phyloP scores from a whole-genome alignment of 2,113 vertebrate species.

The Gopherus evgoodei region DNA sequence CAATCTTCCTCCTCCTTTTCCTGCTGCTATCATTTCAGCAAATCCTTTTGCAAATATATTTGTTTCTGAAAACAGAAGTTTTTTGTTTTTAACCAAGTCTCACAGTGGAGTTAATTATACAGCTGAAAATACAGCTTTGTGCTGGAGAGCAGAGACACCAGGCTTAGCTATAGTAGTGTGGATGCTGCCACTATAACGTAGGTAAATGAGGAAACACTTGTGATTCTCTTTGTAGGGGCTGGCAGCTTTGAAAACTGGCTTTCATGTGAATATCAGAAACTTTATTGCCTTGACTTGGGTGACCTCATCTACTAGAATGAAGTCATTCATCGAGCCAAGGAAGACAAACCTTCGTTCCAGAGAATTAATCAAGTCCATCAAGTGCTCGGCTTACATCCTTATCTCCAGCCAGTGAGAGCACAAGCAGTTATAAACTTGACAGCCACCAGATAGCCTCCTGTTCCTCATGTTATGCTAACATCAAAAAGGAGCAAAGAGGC shows the following conservation, averaged over 20 bases:
- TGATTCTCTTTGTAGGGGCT: slow-evolving; percentile 71
- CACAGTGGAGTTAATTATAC: neutral
- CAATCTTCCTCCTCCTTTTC: slow-evolving; percentile 25
- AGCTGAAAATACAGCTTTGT: neutral
- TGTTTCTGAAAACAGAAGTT: neutral
- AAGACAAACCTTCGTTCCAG: slow-evolving; percentile 91
- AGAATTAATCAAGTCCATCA: slow-evolving; percentile 93
- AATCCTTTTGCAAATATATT: slow-evolving; percentile 43
- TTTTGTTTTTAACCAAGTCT: neutral
- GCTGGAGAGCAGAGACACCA: neutral
- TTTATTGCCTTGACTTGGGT: slow-evolving; percentile 90
- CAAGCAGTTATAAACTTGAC: slow-evolving; percentile 86
- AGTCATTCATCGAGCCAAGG: slow-evolving; percentile 90
- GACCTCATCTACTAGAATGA: slow-evolving; percentile 93
- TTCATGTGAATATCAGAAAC: slow-evolving; percentile 87
- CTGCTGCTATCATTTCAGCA: slow-evolving; percentile 50
- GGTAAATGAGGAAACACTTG: slow-evolving; percentile 75
- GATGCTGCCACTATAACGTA: slow-evolving; percentile 18
- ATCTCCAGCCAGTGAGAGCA: slow-evolving; percentile 83
- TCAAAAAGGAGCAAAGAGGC: slow-evolving; percentile 80
- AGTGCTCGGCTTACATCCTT: slow-evolving; percentile 80
- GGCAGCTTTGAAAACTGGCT: slow-evolving; percentile 82
- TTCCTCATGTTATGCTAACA: slow-evolving; percentile 85
- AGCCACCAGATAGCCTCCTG: slow-evolving; percentile 84
- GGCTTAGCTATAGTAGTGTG: neutral